Evolutionary conservation across 64 coral and sea anemone genomes (phyloP).

Genomic region (Exaiptasia diaphana): DNA sequence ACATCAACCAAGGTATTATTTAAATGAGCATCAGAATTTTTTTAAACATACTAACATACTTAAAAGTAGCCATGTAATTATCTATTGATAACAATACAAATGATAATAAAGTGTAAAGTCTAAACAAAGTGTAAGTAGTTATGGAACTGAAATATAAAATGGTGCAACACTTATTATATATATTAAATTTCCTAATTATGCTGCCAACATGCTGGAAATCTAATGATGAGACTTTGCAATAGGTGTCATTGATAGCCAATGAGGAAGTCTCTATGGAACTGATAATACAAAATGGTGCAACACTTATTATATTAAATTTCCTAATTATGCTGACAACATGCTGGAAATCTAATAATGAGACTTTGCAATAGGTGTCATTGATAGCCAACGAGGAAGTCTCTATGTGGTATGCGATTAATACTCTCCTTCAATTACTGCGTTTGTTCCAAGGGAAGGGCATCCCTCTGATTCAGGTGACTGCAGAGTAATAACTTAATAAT

Average conservation of each 20-base stretch:
- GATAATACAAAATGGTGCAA: too few relatives aligned
- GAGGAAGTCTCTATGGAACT: background rate
- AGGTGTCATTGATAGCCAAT: background rate
- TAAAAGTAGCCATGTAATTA: background rate
- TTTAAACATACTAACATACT: background rate
- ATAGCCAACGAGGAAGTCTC: slow-evolving; percentile 61
- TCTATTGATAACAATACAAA: too few relatives aligned
- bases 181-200: too few relatives aligned
- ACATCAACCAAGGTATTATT: slow-evolving; percentile 66
- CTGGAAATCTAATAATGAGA: too few relatives aligned
- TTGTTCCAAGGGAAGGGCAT: slow-evolving; percentile 72
- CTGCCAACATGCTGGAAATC: too few relatives aligned
- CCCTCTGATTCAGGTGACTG: slow-evolving; percentile 69
- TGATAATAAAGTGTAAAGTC: background rate
- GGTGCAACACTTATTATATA: too few relatives aligned
- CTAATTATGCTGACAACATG: too few relatives aligned
- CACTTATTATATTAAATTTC: too few relatives aligned
- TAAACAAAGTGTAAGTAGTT: background rate
- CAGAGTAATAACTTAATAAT: background rate
- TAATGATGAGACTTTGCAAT: too few relatives aligned
- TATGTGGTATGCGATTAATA: slow-evolving; percentile 93
- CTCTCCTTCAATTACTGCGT: slow-evolving; percentile 75
- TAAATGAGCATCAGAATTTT: background rate
- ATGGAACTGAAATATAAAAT: too few relatives aligned
- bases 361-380: slow-evolving; percentile 72